phyloP scores from a whole-genome alignment of 2,797 vertebrate genomes.

The Cirrhinus molitorella region DNA sequence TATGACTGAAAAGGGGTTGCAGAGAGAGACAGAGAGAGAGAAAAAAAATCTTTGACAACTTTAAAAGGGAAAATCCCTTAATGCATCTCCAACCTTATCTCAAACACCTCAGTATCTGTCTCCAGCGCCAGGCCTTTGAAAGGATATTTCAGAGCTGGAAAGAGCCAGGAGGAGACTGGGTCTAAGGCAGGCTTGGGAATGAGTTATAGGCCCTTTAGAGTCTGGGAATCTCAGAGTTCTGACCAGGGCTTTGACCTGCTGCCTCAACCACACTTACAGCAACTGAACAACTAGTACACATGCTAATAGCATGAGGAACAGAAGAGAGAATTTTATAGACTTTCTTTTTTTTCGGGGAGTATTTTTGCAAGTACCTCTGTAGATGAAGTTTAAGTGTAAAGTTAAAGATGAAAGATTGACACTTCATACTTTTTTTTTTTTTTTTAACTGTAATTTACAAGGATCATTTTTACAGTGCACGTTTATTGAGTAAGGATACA shows the following conservation, averaged over 20 bases:
- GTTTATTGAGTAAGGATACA: not conserved
- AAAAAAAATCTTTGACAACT: constrained; percentile 76
- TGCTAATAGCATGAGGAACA: not conserved
- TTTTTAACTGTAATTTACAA: not conserved
- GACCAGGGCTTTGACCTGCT: constrained; percentile 80
- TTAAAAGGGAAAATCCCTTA: constrained; percentile 87
- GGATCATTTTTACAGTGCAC: not conserved
- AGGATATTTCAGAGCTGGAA: constrained; percentile 80
- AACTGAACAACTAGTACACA: constrained; percentile 54
- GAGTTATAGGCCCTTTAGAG: constrained; percentile 87
- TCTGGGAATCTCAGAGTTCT: constrained; percentile 82
- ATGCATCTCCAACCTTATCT: constrained; percentile 88
- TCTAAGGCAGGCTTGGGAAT: constrained; percentile 79
- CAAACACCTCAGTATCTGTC: constrained; percentile 88
- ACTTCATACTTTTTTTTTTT: not conserved
- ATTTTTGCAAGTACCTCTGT: not conserved
- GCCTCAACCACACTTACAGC: constrained; percentile 73
- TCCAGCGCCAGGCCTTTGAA: constrained; percentile 85
- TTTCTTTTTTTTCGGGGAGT: not conserved
- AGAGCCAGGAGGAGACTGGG: constrained; percentile 77
- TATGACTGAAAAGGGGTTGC: constrained; percentile 65
- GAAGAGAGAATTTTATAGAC: not conserved
- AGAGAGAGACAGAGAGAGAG: constrained; percentile 20
- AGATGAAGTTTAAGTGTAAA: not conserved
- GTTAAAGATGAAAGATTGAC: not conserved